Evolutionary conservation across 2,113 vertebrate species (phyloP), one percentile per base, ranked within the genome.

Genomic region (Alligator sinensis): DNA sequence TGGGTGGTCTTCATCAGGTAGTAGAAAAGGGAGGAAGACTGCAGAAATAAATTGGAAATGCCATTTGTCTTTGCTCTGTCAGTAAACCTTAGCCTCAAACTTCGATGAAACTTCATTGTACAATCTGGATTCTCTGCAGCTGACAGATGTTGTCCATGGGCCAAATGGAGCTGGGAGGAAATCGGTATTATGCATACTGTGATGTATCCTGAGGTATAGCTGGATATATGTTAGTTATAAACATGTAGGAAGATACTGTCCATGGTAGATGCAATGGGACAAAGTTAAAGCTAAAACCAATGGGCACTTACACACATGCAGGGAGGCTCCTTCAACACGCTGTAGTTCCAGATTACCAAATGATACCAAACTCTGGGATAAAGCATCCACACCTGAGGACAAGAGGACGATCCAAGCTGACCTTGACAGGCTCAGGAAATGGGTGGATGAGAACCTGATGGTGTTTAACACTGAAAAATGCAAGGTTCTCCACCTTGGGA

Each of bases 121-220:
- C 11, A 89, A 80, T 84, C 86, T 82, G 30, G 61, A 30, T 82
- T 80, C 76, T 90, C 22, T 92, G 93, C 94, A 90, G 91, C 64
- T 55, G 90, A 91, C 88, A 84, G 64, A 88, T 91, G 64, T 64
- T 92, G 83, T 54, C 76, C 81, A 60, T 1, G 1, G 84, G 25
- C 93, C 30, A 30, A 95, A 34, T 59, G 25, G 63, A 86, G 80
- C 1, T 82, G 87, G 72, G 76, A 90, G 47, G 47, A 95, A 91
- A 79, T 5, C 90, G 58, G 60, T 77, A 59, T 38, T 77, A 34
- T 91, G 86, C 2, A 57, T 63, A 57, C 22, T 80, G 70, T 89
- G 70, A 79, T 92, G 93, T 93, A 84, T 17, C n/a, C 19, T 14
- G 22, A 80, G 38, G 80, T 21, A 15, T 86, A 70, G 38, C 28